Evolutionary conservation across 2,888 invertebrate species (phyloP), one percentile per base, ranked within the genome.

Genomic region (Girardia tigrina): DNA sequence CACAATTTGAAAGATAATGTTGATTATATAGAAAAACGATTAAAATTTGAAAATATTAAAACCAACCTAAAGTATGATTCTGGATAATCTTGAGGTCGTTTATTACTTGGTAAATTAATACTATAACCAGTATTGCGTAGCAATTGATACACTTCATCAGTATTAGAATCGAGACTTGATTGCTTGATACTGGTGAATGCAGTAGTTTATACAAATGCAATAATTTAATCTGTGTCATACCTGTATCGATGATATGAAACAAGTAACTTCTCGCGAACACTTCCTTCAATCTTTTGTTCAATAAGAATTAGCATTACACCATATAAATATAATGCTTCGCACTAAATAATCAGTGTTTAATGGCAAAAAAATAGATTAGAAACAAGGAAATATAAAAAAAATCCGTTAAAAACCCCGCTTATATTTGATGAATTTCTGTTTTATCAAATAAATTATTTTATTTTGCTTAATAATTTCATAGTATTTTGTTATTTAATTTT

Each of bases 211-310:
- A 56, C 36, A 36, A 36, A 36, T 36, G 36, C 16, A 4, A 20
- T 28, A 23, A 75, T 70, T 26, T 28, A 2, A 73, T 69, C 27
- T 1, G 20, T 8, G 20, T 74, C 75, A 77, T 77, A 85, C 85
- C 91, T 91, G 84, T 94, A 94, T 77, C 97, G 88, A 83, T 94
- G 93, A 85, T 94, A 94, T 0, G 94, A 91, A 14, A 97, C 94
- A 27, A 98, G 86, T 78, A 98, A 86, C 78, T 92, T 88, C 85
- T 98, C 97, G 78, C 97, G 87, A 42, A 93, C 87, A 27, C 81
- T 78, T 0, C 94, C 95, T 75, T 92, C 91, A 80, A 97, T 90
- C 81, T 91, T 90, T 75, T 89, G 87, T 83, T 98, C 97, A 77
- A 92, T 88, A 26, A 93, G 86, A 12, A 95, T 85, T 28, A 98